Percentiles rank a stretch among this genome's conserved stretches.
Conservation (phyloP, 2,888 invertebrate genomes). For the Brachyptera putata region DNA sequence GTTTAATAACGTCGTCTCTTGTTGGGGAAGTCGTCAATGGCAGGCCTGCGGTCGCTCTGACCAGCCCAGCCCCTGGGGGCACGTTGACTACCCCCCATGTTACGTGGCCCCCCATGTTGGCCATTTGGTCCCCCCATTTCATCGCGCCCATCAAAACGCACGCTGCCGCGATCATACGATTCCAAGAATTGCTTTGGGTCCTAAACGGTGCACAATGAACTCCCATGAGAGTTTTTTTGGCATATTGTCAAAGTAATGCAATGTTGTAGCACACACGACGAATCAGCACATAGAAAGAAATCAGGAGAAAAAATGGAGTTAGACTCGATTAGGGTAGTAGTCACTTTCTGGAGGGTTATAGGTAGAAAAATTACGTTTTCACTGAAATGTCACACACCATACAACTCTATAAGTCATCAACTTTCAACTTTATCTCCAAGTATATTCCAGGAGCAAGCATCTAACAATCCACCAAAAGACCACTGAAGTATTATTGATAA, state of each 20-base stretch:
- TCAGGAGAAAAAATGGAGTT: slow-evolving; percentile 46
- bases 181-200: slow-evolving; percentile 50
- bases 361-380: slow-evolving; percentile 39
- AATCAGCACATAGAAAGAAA: slow-evolving; percentile 48
- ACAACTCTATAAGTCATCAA: not conserved
- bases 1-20: slow-evolving; percentile 63
- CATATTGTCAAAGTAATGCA: too few species aligned
- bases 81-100: slow-evolving; percentile 29
- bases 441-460: too few species aligned
- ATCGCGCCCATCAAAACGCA: slow-evolving; percentile 42
- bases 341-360: not conserved
- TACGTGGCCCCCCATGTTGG: slow-evolving; percentile 26
- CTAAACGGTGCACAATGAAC: slow-evolving; percentile 37
- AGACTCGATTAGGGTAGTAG: slow-evolving; percentile 38
- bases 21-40: slow-evolving; percentile 56
- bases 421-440: not conserved
- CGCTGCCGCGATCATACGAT: slow-evolving; percentile 39
- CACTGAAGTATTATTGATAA: too few species aligned
- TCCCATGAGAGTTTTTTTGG: not conserved
- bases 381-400: slow-evolving; percentile 24
- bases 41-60: slow-evolving; percentile 36
- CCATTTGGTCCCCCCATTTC: slow-evolving; percentile 29
- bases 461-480: too few species aligned
- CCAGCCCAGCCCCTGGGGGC: slow-evolving; percentile 32
- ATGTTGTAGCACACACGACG: slow-evolving; percentile 27